Base-by-base conservation (phyloP, 2,797 vertebrate species). In the Hyperoplus lanceolatus region DNA sequence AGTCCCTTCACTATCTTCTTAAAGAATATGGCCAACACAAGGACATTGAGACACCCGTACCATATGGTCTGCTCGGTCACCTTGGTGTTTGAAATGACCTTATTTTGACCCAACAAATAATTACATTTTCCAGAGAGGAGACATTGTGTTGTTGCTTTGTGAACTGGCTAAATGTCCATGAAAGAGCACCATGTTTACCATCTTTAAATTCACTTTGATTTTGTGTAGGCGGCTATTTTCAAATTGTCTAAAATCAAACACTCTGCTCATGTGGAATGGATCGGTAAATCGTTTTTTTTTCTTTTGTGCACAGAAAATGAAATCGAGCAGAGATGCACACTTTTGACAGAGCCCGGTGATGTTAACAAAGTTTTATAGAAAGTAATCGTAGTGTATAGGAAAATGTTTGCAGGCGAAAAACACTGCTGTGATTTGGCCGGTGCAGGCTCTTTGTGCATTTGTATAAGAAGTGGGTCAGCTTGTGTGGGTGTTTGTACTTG, bases 401-500 rank as follows among this genome's bases (percentile, higher is more conserved):
- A 51, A 41, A 78, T 78, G 74, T 80, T 83, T 84, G 62, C 63
- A 82, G 82, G 79, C 83, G 12, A 46, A 29, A 74, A 73, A 60
- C n/a, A 16, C 29, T 15, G 64, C 48, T 64, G 38, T 53, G 12
- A 60, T 45, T 81, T 61, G 41, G 76, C 77, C 72, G 75, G 50
- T 39, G 54, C 42, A 21, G 50, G 50, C 60, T 75, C 73, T 82
- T 75, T 79, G 48, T 80, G 71, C 75, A 56, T 89, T 84, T 89
- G 86, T 87, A 50, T 88, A 82, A 77, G 81, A 81, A 73, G 75
- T 67, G 49, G 73, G 75, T 86, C 71, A 80, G 60, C 36, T 1
- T 76, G 67, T 82, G 82, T 84, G 88, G 53, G 82, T 80, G 85
- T 75, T 56, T 67, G 55, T 79, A 77, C 38, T 14, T 18, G 55